These are phyloP conservation scores for Scleropages formosus DNA, from an alignment of 2,797 vertebrate genomes.

Conservation along the genomic window DNA sequence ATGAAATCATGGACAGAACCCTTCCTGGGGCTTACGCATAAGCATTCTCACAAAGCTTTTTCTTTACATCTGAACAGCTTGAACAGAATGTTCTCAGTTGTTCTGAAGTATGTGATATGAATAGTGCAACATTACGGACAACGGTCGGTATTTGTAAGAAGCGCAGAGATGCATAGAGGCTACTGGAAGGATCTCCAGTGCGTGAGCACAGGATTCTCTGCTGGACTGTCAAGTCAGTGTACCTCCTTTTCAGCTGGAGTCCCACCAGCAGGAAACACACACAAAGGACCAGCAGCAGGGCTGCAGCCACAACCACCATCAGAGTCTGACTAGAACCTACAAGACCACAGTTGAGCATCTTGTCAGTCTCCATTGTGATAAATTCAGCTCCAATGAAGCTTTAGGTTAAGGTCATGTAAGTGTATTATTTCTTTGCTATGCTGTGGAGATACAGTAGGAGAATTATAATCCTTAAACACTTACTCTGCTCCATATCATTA, in stretches of 20 bases:
- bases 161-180: too few relatives aligned
- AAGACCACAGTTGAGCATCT: slow-evolving; percentile 26
- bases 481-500: slow-evolving; percentile 8
- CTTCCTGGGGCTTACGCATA: not conserved
- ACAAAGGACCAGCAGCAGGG: slow-evolving; percentile 70
- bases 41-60: not conserved
- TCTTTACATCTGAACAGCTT: not conserved
- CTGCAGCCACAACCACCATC: slow-evolving; percentile 71
- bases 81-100: not conserved
- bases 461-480: not conserved
- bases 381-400: too few relatives aligned
- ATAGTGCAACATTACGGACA: not conserved
- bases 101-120: too few relatives aligned
- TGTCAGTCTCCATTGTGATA: not conserved
- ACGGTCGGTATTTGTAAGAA: not conserved
- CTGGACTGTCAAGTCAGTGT: slow-evolving; percentile 33
- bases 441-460: not conserved
- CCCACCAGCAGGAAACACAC: slow-evolving; percentile 70
- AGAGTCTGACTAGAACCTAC: slow-evolving; percentile 68
- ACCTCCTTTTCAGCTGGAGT: slow-evolving; percentile 78
- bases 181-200: too few relatives aligned
- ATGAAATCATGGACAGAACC: not conserved
- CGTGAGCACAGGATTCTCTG: too few relatives aligned
- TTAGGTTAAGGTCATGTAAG: not conserved
- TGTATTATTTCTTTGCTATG: too few relatives aligned